A percentile compares a stretch with the other conserved stretches of the same genome.
Conservation (phyloP, 2,797 vertebrate species). For the Channa striata region DNA sequence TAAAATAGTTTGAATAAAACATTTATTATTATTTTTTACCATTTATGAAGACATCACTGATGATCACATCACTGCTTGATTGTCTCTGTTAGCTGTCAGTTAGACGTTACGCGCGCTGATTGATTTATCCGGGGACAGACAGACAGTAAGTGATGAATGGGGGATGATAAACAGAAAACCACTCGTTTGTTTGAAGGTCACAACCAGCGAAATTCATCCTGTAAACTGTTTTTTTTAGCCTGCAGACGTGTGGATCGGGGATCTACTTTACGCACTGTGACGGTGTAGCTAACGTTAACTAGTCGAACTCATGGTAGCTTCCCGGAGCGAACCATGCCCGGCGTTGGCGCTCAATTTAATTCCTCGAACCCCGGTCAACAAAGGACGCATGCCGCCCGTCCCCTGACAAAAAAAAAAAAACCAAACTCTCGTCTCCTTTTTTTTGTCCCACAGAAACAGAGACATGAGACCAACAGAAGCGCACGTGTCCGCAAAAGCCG, state of each 20-base stretch:
- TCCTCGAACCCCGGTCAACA: constrained; percentile 18
- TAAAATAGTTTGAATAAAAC: background rate
- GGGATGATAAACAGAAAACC: too few relatives aligned
- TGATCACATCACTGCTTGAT: too few relatives aligned
- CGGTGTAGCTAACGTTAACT: background rate
- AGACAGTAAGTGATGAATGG: background rate
- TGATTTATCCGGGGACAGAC: background rate
- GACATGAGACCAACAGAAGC: too few relatives aligned
- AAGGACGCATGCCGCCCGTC: constrained; percentile 8
- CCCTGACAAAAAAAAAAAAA: constrained; percentile 7
- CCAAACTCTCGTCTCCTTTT: background rate
- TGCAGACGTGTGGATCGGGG: rapidly evolving
- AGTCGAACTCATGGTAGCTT: too few relatives aligned
- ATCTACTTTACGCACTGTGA: background rate
- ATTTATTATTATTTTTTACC: too few relatives aligned
- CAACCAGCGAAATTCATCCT: background rate
- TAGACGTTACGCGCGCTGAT: background rate
- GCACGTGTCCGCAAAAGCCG: too few relatives aligned
- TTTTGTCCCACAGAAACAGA: rapidly evolving
- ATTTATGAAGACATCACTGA: too few relatives aligned
- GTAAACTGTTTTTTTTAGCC: background rate
- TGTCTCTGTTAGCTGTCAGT: background rate
- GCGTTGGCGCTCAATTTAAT: constrained; percentile 60
- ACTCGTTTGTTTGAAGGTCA: too few relatives aligned
- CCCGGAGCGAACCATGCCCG: too few relatives aligned